Percentiles rank a stretch among this genome's conserved stretches.
phyloP scores from a whole-genome alignment of 2,113 vertebrate species.

The Tupaia chinensis region DNA sequence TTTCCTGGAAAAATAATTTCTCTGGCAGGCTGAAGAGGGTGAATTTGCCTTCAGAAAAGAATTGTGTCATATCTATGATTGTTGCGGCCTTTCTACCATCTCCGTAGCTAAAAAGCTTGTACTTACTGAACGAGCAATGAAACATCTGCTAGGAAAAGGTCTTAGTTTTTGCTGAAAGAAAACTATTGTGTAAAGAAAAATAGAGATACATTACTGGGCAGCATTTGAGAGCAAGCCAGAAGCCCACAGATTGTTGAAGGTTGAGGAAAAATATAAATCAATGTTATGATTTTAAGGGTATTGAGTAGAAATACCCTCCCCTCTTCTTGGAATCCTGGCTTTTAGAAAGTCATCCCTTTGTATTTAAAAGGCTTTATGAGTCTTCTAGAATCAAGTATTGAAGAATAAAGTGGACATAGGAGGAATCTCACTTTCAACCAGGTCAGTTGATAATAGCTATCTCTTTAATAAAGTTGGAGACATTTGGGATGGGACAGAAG shows the following conservation, averaged over 20 bases:
- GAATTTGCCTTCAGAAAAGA: slow-evolving; percentile 77
- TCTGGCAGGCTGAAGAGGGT: slow-evolving; percentile 75
- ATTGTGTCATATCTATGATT: slow-evolving; percentile 72
- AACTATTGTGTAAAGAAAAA: slow-evolving; percentile 19
- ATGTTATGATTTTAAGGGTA: not conserved
- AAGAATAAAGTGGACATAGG: not conserved
- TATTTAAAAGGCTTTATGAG: not conserved
- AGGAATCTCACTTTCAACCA: slow-evolving; percentile 4
- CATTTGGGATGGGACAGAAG: not conserved
- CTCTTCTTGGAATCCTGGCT: slow-evolving; percentile 2
- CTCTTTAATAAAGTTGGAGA: not conserved
- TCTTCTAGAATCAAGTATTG: not conserved
- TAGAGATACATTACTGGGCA: not conserved
- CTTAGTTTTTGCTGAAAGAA: slow-evolving; percentile 38
- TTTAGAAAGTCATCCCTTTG: slow-evolving; percentile 39
- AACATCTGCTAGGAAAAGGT: slow-evolving; percentile 45
- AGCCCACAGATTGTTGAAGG: slow-evolving; percentile 27
- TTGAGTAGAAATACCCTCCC: not conserved
- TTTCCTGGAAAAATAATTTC: slow-evolving; percentile 84
- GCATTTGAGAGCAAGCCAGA: slow-evolving; percentile 33
- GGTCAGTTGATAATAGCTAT: not conserved
- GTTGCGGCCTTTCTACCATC: slow-evolving; percentile 50
- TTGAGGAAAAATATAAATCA: slow-evolving; percentile 30
- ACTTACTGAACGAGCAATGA: slow-evolving; percentile 45
- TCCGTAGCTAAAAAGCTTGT: slow-evolving; percentile 62